These are phyloP conservation scores for Neostethus bicornis DNA, from an alignment of 2,797 vertebrate species.

Conservation along the genomic window DNA sequence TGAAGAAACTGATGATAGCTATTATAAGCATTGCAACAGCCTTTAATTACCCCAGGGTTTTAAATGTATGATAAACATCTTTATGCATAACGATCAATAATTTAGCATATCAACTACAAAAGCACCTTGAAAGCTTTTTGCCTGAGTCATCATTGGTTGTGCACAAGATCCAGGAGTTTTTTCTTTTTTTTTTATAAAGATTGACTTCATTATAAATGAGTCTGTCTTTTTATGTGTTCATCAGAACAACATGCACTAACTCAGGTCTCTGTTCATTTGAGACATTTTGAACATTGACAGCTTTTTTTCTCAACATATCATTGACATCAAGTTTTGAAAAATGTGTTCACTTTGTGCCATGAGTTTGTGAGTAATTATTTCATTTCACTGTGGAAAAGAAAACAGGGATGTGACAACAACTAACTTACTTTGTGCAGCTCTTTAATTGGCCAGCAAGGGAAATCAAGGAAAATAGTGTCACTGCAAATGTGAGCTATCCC, in stretches of 20 bases:
- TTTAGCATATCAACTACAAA: constrained; percentile 64
- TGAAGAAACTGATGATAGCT: constrained; percentile 75
- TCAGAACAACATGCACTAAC: constrained; percentile 5
- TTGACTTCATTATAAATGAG: constrained; percentile 26
- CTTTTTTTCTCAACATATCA: constrained; percentile 16
- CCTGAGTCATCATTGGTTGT: constrained; percentile 32
- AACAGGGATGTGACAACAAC: constrained; percentile 62
- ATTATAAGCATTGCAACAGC: constrained; percentile 72
- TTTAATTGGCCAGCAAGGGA: constrained; percentile 94
- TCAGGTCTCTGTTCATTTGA: constrained; percentile 16
- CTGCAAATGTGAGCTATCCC: constrained; percentile 78
- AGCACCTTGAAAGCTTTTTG: constrained; percentile 35
- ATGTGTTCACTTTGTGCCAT: constrained; percentile 47
- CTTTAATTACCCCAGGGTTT: constrained; percentile 81
- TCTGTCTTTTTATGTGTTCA: constrained; percentile 19
- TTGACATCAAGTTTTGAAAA: constrained; percentile 27
- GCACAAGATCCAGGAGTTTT: constrained; percentile 21
- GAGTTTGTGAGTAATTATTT: constrained; percentile 56
- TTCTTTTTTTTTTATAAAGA: constrained; percentile 32
- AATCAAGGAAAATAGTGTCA: constrained; percentile 87
- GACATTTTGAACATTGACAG: constrained; percentile 2
- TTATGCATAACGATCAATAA: constrained; percentile 77
- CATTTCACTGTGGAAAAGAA: constrained; percentile 56
- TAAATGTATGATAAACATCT: constrained; percentile 77
- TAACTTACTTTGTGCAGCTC: constrained; percentile 74